phyloP scores from a whole-genome alignment of 2,113 vertebrate genomes.

The Scomber scombrus region DNA sequence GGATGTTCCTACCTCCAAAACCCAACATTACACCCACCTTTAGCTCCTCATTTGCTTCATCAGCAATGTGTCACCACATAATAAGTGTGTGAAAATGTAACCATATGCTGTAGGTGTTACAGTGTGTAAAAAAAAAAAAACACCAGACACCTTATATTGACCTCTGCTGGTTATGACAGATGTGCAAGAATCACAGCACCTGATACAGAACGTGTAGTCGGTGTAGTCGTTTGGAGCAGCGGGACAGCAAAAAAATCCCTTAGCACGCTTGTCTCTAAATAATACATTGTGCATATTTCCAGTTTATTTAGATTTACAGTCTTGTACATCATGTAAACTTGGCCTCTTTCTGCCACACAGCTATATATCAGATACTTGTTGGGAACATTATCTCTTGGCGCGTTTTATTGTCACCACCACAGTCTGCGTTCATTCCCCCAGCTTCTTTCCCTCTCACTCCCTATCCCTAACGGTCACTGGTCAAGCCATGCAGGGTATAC shows the following conservation, averaged over 20 bases:
- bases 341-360: slow-evolving; percentile 53
- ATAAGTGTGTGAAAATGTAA: no score
- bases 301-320: slow-evolving; percentile 19
- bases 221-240: slow-evolving; percentile 14
- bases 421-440: slow-evolving; percentile 40
- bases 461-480: slow-evolving; percentile 21
- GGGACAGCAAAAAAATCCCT: slow-evolving; percentile 16
- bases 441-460: background rate
- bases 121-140: background rate
- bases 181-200: background rate
- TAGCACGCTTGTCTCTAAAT: slow-evolving; percentile 30
- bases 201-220: background rate
- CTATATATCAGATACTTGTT: slow-evolving; percentile 32
- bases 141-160: background rate
- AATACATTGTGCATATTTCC: slow-evolving; percentile 28
- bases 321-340: slow-evolving; percentile 32
- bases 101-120: background rate
- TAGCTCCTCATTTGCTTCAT: no score
- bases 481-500: background rate
- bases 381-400: slow-evolving; percentile 9
- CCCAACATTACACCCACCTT: no score
- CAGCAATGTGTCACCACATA: no score
- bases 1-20: no score
- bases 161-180: background rate
- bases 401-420: background rate